Percentiles rank a stretch among this genome's conserved stretches.
These are phyloP conservation scores for Australoheros facetus DNA, from an alignment of 2,797 vertebrate species.

Conservation along the genomic window DNA sequence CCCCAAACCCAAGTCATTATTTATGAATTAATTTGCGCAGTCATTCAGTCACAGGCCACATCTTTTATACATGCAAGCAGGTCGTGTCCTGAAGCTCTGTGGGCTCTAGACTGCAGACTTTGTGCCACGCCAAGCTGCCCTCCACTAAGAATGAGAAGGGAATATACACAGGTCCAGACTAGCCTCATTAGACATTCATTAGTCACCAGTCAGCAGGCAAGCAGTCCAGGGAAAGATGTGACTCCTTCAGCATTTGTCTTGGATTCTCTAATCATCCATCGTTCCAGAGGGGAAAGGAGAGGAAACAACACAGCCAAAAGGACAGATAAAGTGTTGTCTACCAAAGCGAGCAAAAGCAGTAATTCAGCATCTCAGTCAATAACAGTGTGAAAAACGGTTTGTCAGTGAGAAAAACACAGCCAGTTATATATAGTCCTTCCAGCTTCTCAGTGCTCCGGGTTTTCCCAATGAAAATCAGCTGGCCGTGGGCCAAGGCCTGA, in stretches of 20 bases:
- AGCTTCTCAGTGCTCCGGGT: constrained; percentile 71
- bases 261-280: constrained; percentile 50
- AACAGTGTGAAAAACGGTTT: constrained; percentile 72
- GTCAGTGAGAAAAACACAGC: constrained; percentile 70
- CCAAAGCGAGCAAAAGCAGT: constrained; percentile 56
- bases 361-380: constrained; percentile 74
- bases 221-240: constrained; percentile 40
- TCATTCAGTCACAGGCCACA: constrained; percentile 78
- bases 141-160: constrained; percentile 58
- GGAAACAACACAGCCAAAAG: constrained; percentile 41
- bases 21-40: constrained; percentile 84
- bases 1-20: constrained; percentile 81
- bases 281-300: constrained; percentile 34
- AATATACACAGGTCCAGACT: constrained; percentile 59
- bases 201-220: constrained; percentile 57
- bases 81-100: constrained; percentile 80
- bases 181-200: constrained; percentile 71
- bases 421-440: constrained; percentile 76
- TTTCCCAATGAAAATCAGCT: constrained; percentile 78
- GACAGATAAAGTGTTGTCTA: constrained; percentile 54
- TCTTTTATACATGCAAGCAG: constrained; percentile 81
- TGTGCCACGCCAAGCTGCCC: constrained; percentile 60
- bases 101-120: constrained; percentile 71
- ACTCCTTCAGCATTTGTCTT: constrained; percentile 59
- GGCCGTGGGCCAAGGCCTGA: constrained; percentile 64